These are phyloP conservation scores for Philereme vetulata DNA, from an alignment of 2,888 invertebrate genomes.

Conservation along the genomic window DNA sequence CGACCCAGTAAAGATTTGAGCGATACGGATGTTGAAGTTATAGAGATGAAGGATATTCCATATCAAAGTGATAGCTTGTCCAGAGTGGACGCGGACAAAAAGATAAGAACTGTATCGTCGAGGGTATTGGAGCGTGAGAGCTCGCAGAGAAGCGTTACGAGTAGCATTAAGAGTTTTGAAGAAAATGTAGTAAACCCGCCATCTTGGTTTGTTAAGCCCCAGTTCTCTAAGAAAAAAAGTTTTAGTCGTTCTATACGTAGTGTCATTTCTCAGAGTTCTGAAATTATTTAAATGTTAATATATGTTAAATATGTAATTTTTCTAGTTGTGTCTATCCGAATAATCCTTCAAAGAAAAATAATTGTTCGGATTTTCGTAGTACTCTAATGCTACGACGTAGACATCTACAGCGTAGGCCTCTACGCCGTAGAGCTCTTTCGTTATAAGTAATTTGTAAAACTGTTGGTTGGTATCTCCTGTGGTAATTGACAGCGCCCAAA, in stretches of 20 bases:
- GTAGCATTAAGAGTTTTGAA: conserved; percentile 70
- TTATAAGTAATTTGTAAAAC: no score
- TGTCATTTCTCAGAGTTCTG: conserved; percentile 51
- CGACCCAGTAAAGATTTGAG: conserved; percentile 72
- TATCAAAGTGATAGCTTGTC: conserved; percentile 51
- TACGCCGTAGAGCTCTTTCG: no score
- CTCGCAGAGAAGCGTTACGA: conserved; percentile 58
- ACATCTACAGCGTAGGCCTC: no score
- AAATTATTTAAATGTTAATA: conserved; percentile 40
- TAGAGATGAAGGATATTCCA: conserved; percentile 80
- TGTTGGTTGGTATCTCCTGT: no score
- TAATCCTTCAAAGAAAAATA: no score
- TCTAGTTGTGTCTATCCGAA: no score
- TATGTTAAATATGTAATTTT: no score
- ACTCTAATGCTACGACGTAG: not conserved
- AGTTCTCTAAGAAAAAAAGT: conserved; percentile 77
- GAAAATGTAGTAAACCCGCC: conserved; percentile 70
- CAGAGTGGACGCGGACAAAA: conserved; percentile 39
- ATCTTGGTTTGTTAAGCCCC: conserved; percentile 81
- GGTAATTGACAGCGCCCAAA: no score
- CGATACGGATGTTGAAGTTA: conserved; percentile 79
- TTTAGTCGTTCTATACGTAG: conserved; percentile 72
- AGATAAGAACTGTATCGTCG: conserved; percentile 63
- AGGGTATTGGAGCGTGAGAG: conserved; percentile 61
- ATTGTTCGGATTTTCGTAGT: not conserved